Evolutionary conservation across 2,797 vertebrate species (phyloP).

Genomic region (Telmatherina bonti): DNA sequence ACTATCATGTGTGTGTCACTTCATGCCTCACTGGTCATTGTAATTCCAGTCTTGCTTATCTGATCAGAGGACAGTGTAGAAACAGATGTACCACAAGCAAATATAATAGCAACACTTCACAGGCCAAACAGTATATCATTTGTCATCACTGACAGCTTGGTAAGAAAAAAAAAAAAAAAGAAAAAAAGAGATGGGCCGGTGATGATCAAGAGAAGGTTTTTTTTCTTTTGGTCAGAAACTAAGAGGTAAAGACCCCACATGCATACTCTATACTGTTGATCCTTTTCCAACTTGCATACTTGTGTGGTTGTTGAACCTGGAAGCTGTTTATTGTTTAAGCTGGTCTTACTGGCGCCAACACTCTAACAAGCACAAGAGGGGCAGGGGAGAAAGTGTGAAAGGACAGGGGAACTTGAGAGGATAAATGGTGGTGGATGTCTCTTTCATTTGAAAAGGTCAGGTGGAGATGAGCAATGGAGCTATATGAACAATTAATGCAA

Average conservation of each 20-base stretch:
- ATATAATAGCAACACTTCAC: constrained; percentile 65
- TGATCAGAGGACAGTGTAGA: constrained; percentile 65
- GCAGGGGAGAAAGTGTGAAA: constrained; percentile 30
- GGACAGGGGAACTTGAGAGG: constrained; percentile 22
- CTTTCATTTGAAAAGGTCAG: constrained; percentile 62
- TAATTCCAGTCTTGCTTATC: constrained; percentile 64
- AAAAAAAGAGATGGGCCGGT: constrained; percentile 21
- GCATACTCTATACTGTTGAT: neutral
- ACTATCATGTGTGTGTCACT: constrained; percentile 48
- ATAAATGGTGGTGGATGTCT: constrained; percentile 38
- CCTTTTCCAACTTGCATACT: neutral
- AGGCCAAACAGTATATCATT: constrained; percentile 66
- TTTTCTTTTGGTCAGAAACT: neutral
- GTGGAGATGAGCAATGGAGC: constrained; percentile 31
- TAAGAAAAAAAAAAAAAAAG: constrained; percentile 36
- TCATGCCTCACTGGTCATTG: constrained; percentile 62
- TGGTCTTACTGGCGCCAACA: constrained; percentile 3
- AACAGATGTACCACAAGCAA: constrained; percentile 73
- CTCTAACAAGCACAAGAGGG: constrained; percentile 13
- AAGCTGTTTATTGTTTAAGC: constrained; percentile 10
- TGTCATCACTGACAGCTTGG: constrained; percentile 73
- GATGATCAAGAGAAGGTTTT: constrained; percentile 21
- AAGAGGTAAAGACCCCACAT: neutral
- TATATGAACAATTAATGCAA: constrained; percentile 36
- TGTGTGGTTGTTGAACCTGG: neutral